phyloP scores from a whole-genome alignment of 2,113 vertebrate genomes.

The Chunga burmeisteri region DNA sequence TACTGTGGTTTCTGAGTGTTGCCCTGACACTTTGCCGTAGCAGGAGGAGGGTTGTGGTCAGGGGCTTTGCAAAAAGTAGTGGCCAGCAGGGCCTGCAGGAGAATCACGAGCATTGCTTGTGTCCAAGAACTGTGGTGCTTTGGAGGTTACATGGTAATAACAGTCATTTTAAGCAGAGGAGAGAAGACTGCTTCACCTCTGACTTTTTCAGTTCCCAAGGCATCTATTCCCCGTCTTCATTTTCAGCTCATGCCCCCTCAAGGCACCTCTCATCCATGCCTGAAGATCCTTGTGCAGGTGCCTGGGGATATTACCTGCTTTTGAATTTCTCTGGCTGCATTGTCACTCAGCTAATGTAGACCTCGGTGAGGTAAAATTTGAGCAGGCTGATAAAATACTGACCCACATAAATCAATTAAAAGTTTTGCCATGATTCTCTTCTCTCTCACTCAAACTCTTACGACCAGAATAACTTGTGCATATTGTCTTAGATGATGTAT shows the following conservation, averaged over 20 bases:
- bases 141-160: no score
- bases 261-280: background rate
- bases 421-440: background rate
- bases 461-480: background rate
- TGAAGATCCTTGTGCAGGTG: background rate
- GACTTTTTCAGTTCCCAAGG: background rate
- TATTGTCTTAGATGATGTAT: background rate
- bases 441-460: background rate
- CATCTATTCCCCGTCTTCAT: background rate
- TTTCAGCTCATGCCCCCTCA: background rate
- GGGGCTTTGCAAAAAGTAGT: background rate
- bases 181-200: background rate
- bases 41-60: background rate
- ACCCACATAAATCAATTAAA: background rate
- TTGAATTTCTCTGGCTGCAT: background rate
- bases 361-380: background rate
- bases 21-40: background rate
- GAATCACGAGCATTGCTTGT: rapidly evolving
- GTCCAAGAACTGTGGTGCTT: background rate
- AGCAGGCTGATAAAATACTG: background rate
- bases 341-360: background rate
- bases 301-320: background rate
- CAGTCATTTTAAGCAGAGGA: background rate
- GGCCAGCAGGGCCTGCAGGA: background rate
- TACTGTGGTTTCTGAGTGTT: background rate